Conservation (phyloP, 2,113 vertebrate genomes). For the Aldabrachelys gigantea region DNA sequence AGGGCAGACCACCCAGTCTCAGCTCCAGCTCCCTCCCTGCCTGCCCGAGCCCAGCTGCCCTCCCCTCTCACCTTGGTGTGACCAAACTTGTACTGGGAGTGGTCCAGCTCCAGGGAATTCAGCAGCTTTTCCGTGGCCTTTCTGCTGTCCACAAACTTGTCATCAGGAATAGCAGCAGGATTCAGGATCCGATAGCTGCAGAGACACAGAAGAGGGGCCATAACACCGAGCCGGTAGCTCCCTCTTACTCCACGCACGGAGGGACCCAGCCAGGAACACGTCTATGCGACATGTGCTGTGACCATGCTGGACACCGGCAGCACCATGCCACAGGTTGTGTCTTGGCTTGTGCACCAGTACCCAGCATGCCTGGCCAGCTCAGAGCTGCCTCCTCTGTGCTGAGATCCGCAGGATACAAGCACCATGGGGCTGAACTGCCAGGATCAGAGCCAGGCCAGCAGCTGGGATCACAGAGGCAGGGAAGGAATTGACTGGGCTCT, state of each 20-base stretch:
- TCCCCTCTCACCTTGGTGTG: conserved; percentile 81
- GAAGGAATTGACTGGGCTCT: background rate
- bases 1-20: background rate
- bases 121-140: conserved; percentile 81
- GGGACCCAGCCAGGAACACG: rapidly evolving
- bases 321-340: background rate
- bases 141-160: conserved; percentile 93
- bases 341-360: background rate
- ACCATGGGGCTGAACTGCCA: no score
- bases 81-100: conserved; percentile 83
- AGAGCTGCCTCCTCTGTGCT: background rate
- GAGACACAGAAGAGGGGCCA: background rate
- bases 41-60: background rate
- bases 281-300: background rate
- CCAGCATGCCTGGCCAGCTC: background rate
- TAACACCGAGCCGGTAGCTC: background rate
- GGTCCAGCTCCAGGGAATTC: conserved; percentile 82
- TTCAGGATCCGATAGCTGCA: conserved; percentile 93
- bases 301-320: rapidly evolving
- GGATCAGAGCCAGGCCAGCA: no score
- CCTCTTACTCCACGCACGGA: background rate
- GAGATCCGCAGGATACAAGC: no score
- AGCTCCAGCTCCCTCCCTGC: background rate
- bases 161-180: conserved; percentile 91
- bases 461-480: background rate